Evolutionary conservation across 2,888 invertebrate species (phyloP).

Genomic region (Spodoptera exigua): DNA sequence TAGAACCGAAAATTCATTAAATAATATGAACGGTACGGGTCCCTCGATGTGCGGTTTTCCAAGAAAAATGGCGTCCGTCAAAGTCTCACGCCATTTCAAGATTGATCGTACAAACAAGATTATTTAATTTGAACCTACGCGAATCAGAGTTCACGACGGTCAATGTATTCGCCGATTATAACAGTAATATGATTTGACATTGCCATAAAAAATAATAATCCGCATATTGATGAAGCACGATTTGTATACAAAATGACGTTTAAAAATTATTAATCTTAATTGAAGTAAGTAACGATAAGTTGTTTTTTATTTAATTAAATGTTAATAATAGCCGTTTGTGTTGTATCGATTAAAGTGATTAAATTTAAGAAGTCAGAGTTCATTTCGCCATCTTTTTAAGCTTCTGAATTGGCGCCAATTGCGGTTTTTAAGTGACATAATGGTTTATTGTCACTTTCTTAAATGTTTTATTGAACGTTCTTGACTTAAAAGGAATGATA

Average conservation of each 20-base stretch:
- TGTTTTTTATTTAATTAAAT: constrained; percentile 10
- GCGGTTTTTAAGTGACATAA: background rate
- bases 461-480: constrained; percentile 9
- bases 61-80: no score
- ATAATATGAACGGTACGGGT: no score
- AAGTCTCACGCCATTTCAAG: no score
- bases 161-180: constrained; percentile 69
- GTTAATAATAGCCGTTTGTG: constrained; percentile 4
- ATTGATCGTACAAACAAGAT: no score
- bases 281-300: background rate
- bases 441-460: constrained; percentile 29
- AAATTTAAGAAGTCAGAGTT: constrained; percentile 7
- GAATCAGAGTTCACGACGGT: constrained; percentile 63
- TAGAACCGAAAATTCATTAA: no score
- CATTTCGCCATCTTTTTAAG: constrained; percentile 23
- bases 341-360: constrained; percentile 10
- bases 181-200: constrained; percentile 56
- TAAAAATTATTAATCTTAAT: constrained; percentile 5
- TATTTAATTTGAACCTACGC: constrained; percentile 39
- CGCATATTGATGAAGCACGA: constrained; percentile 57
- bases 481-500: constrained; percentile 3
- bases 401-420: background rate
- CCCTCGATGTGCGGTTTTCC: no score
- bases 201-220: constrained; percentile 61
- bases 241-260: constrained; percentile 17